Percentiles rank a stretch among this genome's conserved stretches.
These are phyloP conservation scores for Ceratotherium simum DNA, from an alignment of 2,113 vertebrate species.

Conservation along the genomic window DNA sequence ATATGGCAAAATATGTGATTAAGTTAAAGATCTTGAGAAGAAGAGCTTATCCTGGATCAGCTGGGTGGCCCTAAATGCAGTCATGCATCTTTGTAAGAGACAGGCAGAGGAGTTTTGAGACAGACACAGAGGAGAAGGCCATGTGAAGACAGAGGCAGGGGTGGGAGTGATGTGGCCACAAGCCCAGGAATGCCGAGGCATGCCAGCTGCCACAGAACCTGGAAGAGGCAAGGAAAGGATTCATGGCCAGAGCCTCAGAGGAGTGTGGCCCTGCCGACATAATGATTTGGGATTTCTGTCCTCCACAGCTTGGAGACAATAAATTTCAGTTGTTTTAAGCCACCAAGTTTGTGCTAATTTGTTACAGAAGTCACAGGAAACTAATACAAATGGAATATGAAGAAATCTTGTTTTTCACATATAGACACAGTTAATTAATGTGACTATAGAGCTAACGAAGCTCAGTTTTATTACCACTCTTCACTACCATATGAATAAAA, in stretches of 20 bases:
- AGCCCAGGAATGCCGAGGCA: fast-evolving
- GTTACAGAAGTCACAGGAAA: not conserved
- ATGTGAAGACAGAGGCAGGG: not conserved
- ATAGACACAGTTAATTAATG: not conserved
- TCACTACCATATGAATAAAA: not conserved
- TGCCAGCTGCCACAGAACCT: not conserved
- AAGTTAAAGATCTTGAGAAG: not conserved
- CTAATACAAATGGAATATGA: not conserved
- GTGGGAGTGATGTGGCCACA: not conserved
- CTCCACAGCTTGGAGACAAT: not conserved
- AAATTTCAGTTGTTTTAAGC: not conserved
- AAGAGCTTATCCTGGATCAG: not conserved
- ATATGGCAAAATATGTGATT: too few species aligned
- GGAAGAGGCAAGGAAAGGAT: not conserved
- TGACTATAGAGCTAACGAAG: not conserved
- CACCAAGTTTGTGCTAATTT: not conserved
- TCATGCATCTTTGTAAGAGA: fast-evolving
- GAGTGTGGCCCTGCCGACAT: fast-evolving
- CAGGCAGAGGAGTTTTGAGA: not conserved
- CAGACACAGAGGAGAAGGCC: not conserved
- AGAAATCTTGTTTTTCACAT: not conserved
- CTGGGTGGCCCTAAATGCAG: not conserved
- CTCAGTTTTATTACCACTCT: not conserved
- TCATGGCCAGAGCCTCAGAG: not conserved
- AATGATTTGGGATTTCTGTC: not conserved